Percentiles rank a stretch among this genome's conserved stretches.
These are phyloP conservation scores for Campoplex nolae DNA, from an alignment of 2,888 invertebrate genomes.

Conservation along the genomic window DNA sequence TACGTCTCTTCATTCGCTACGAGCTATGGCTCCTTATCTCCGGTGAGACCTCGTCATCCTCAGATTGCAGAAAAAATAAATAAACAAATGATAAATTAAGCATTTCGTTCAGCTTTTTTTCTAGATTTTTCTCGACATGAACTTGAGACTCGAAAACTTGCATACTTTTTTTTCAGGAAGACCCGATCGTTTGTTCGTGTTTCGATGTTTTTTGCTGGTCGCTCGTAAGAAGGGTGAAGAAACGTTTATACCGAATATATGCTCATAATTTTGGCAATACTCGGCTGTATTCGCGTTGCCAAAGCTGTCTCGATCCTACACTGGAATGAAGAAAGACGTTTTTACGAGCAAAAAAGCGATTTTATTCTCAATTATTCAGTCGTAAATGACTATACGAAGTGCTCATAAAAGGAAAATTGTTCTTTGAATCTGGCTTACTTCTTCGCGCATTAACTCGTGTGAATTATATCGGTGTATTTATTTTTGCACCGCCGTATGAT, in stretches of 20 bases:
- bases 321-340: neutral
- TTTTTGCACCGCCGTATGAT: constrained; percentile 12
- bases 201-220: neutral
- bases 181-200: neutral
- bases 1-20: neutral
- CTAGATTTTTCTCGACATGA: no score
- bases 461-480: neutral
- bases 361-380: neutral
- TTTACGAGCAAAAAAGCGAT: neutral
- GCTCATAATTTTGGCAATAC: neutral
- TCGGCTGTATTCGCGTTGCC: neutral
- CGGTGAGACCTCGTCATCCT: neutral
- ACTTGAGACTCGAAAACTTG: no score
- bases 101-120: no score
- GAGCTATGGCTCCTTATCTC: constrained; percentile 1
- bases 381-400: neutral
- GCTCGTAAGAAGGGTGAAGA: neutral
- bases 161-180: neutral
- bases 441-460: neutral
- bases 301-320: neutral
- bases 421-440: neutral
- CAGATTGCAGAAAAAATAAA: neutral
- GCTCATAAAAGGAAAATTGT: constrained; percentile 10
- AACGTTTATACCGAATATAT: neutral
- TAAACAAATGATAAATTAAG: neutral